Percentiles rank a stretch among this genome's conserved stretches.
These are phyloP conservation scores for Gadus chalcogrammus DNA, from an alignment of 2,113 vertebrate species.

Conservation along the genomic window DNA sequence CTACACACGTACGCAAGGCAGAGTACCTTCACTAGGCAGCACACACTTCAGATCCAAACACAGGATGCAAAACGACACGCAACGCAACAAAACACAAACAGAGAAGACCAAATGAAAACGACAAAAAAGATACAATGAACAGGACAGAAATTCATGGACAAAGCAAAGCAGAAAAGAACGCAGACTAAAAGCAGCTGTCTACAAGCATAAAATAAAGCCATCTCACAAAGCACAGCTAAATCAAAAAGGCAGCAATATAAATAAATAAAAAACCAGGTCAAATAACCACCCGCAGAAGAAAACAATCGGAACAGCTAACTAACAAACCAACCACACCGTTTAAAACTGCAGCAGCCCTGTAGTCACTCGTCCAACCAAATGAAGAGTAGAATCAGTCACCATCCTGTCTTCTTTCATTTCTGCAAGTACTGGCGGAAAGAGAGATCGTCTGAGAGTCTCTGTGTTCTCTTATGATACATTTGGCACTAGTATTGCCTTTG, in stretches of 20 bases:
- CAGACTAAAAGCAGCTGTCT: conserved; percentile 1
- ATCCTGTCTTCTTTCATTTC: conserved; percentile 39
- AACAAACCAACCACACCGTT: conserved; percentile 38
- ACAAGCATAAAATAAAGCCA: background rate
- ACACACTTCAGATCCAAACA: background rate
- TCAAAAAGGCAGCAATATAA: background rate
- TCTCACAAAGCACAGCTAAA: background rate
- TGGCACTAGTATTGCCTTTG: conserved; percentile 99
- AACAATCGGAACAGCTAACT: conserved; percentile 1
- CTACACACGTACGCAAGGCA: conserved; percentile 66
- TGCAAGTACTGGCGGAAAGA: conserved; percentile 34
- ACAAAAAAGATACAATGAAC: background rate
- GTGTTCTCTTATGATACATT: conserved; percentile 89
- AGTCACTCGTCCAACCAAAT: conserved; percentile 21
- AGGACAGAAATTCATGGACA: background rate
- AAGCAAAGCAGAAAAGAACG: conserved; percentile 1
- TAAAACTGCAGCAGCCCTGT: conserved; percentile 62
- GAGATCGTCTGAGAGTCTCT: conserved; percentile 55
- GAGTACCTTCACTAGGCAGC: conserved; percentile 50
- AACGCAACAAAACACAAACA: background rate
- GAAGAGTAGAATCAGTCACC: conserved; percentile 29
- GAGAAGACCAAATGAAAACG: background rate
- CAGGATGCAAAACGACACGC: background rate
- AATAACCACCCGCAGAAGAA: background rate
- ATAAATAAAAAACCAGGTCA: conserved; percentile 12